Evolutionary conservation across 1,140 invertebrate genomes (phyloP), one percentile per base, ranked within the genome.

Genomic region (Caenorhabditis inopinata): DNA sequence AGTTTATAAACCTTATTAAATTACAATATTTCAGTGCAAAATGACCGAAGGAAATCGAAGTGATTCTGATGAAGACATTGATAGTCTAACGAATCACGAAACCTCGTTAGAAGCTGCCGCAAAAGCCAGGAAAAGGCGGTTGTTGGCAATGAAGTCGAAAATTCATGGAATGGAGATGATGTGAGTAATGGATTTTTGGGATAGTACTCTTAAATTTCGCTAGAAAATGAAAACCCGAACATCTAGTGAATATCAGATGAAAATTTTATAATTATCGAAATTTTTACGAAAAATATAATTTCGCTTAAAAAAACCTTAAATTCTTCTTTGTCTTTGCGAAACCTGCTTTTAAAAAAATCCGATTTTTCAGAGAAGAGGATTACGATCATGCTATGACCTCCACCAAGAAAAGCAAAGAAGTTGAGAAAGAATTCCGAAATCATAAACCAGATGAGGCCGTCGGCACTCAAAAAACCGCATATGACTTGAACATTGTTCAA

Each of bases 351-450:
- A n/a, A n/a, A n/a, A n/a, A n/a, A n/a, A n/a, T n/a, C n/a, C n/a
- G n/a, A n/a, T 51, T 47, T 74, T 79, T 25, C 68, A 79, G 78
- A 51, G 78, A 79, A n/a, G 78, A 79, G 38, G 78, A 79, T 16
- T 79, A 79, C 68, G 35, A 74, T 11, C 32, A 79, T 32, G 78
- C 42, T 2, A 45, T 49, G 29, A 75, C 62, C 1, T 35, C 68
- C 5, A 79, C 78, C 2, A 79, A 79, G 46, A 79, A 79, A 35
- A 77, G 32, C 14, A 25, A 35, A 1, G 46, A 62, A 27, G 14
- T 47, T n/a, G 27, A 25, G 9, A 29, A 29, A 51, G 49, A 53
- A 27, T 77, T 77, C 29, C 35, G 78, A 25, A 79, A 62, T 53
- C 58, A 79, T 38, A 58, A 79, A 46, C 78, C 78, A 38, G 47